These are phyloP conservation scores for Tipula unca DNA, from an alignment of 2,888 invertebrate genomes.

Conservation along the genomic window DNA sequence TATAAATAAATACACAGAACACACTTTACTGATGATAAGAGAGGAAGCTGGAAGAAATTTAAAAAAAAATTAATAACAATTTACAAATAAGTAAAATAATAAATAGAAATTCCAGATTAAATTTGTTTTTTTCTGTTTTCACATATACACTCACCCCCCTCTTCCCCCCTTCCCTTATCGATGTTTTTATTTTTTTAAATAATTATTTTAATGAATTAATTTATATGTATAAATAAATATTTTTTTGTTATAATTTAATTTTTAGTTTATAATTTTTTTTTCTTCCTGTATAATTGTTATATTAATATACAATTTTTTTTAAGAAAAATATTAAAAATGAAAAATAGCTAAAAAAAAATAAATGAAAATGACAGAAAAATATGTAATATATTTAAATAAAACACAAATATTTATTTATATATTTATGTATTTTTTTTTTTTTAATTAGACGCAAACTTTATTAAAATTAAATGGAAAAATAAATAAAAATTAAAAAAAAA, in stretches of 20 bases:
- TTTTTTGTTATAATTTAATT: not conserved
- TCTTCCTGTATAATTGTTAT: not conserved
- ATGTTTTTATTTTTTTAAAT: not conserved
- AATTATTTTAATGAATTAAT: not conserved
- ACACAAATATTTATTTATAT: not conserved
- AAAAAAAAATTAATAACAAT: not conserved
- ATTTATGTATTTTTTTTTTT: not conserved
- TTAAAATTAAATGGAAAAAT: not conserved
- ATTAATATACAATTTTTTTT: not conserved
- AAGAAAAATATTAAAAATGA: not conserved
- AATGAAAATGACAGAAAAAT: not conserved
- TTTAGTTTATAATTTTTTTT: not conserved
- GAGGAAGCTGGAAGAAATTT: not conserved
- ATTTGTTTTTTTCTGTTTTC: not conserved
- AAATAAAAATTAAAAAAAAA: not conserved
- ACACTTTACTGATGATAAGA: not conserved
- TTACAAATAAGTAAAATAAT: conserved; percentile 14
- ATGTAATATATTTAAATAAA: not conserved
- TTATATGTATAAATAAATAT: not conserved
- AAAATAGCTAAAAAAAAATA: not conserved
- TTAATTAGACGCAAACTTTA: not conserved
- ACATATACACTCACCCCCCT: not conserved
- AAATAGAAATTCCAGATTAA: not conserved
- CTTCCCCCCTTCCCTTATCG: not conserved
- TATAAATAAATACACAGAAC: not conserved